Evolutionary conservation across 2,888 invertebrate species (phyloP).

Genomic region (Rhagonycha fulva): DNA sequence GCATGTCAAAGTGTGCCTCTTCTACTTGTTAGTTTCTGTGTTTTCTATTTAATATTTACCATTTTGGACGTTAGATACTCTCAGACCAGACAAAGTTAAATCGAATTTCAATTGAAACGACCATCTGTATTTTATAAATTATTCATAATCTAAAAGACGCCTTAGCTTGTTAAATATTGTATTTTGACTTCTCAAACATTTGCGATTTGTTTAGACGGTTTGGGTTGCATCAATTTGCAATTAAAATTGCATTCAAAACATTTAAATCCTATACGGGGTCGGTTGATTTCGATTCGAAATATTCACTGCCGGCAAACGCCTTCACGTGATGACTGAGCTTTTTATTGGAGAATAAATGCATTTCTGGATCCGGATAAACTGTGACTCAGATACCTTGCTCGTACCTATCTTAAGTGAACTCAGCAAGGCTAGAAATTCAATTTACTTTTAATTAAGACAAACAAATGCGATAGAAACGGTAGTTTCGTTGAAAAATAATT

Average conservation of each 20-base stretch:
- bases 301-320: background rate
- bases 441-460: background rate
- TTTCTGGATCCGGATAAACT: background rate
- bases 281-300: background rate
- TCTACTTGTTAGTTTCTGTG: constrained; percentile 6
- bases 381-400: too few species aligned
- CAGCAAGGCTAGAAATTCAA: background rate
- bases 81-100: background rate
- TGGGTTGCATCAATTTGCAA: background rate
- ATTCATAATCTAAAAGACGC: background rate
- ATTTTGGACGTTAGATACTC: background rate
- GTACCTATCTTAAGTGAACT: background rate
- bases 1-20: constrained; percentile 19
- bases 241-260: background rate
- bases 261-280: background rate
- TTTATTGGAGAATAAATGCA: background rate
- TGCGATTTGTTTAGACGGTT: background rate
- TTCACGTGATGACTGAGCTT: too few species aligned
- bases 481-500: background rate
- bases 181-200: background rate
- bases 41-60: background rate
- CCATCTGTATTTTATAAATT: background rate
- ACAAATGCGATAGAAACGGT: background rate
- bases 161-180: background rate
- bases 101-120: constrained; percentile 1